Base-by-base conservation (phyloP, 2,113 vertebrate species). In the Mesembrinibis cayennensis region DNA sequence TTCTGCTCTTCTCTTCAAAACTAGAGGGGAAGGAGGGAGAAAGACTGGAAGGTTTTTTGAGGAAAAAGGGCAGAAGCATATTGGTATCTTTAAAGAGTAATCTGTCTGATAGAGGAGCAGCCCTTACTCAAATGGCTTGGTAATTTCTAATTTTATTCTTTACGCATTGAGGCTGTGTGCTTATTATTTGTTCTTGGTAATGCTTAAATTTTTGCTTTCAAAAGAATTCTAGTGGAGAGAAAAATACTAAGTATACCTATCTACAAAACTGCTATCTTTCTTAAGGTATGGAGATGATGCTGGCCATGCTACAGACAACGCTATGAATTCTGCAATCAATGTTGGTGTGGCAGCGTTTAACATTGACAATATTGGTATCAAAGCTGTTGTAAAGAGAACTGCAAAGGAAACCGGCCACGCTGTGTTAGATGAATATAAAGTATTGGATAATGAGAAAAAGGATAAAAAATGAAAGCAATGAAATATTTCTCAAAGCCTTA, bases 321-420 rank as follows among this genome's bases (percentile, higher is more conserved):
- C 99, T 2, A 93, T 99, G 96, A 99, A 99, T 96, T 99, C 99
- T 69, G 99, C 99, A 87, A 98, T 99, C 96, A 99, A 99, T 63
- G 98, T 99, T 61, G 99, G 99, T 13, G 59, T 99, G 92, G 98
- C 99, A 44, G 99, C 99, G 50, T 99, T 99, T 98, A 99, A 99
- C 93, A 99, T 99, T 40, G 98, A 99, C 93, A 98, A 99, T 98
- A 98, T 99, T 65, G 99, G 99, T 65, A 98, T 99, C 97, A 99
- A 99, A 97, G 99, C 99, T 30, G 98, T 99, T 82, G 99, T 99
- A 95, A 99, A 99, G 96, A 99, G 93, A 97, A 99, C 99, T 21
- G 99, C 99, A 59, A 99, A 99, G 93, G 98, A 99, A 53, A 99
- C 99, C 0, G 99, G 99, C 4, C 96, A 98, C 44, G 98, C 98